Conservation (phyloP, 1,140 invertebrate genomes). For the Meloidogyne chitwoodi region DNA sequence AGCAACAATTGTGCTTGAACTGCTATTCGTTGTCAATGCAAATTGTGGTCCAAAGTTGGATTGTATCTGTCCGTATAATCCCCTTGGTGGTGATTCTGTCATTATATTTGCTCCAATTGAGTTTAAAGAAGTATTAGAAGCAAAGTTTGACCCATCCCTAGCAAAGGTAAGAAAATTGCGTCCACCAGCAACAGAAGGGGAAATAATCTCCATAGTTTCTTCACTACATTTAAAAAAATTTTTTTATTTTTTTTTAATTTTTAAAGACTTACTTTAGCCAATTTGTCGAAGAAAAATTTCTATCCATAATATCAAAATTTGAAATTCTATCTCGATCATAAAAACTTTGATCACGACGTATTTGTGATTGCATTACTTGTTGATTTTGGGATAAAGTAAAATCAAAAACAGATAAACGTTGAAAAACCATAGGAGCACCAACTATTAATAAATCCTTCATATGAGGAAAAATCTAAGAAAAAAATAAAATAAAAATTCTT, state of each 20-base stretch:
- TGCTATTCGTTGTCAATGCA: background rate
- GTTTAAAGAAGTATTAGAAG: slow-evolving; percentile 18
- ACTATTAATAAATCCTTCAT: slow-evolving; percentile 43
- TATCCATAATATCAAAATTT: slow-evolving; percentile 38
- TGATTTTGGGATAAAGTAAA: slow-evolving; percentile 1
- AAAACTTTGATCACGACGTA: slow-evolving; percentile 44
- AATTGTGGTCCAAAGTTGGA: background rate
- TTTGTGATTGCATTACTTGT: background rate
- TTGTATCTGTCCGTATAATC: background rate
- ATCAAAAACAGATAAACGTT: slow-evolving; percentile 35
- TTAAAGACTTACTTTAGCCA: slow-evolving; percentile 35
- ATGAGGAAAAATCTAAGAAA: slow-evolving; percentile 26
- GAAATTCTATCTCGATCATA: slow-evolving; percentile 40
- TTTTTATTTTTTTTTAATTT: background rate
- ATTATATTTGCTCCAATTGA: slow-evolving; percentile 13
- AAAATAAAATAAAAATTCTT: background rate
- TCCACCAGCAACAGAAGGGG: background rate
- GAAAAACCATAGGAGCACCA: slow-evolving; percentile 32
- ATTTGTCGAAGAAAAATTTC: slow-evolving; percentile 48
- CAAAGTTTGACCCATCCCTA: background rate
- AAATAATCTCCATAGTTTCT: slow-evolving; percentile 39
- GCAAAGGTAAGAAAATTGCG: background rate
- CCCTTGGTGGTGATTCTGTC: background rate
- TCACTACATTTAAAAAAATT: slow-evolving; percentile 29
- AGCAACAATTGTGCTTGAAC: background rate